phyloP scores from a whole-genome alignment of 2,888 invertebrate genomes.

The Myathropa florea region DNA sequence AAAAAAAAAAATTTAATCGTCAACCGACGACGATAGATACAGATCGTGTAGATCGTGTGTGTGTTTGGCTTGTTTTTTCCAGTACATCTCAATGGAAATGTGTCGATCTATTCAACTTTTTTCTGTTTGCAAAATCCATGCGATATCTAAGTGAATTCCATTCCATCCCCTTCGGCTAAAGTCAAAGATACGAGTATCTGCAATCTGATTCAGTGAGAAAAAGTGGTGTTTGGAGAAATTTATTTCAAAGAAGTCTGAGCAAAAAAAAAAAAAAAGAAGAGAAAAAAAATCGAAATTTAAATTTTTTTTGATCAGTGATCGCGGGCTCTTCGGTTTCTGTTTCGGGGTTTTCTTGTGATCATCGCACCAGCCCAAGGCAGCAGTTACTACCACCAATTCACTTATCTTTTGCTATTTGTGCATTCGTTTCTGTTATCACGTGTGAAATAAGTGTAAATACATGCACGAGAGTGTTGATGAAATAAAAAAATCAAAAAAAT shows the following conservation, averaged over 20 bases:
- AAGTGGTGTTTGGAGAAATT: background rate
- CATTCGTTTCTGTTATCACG: constrained; percentile 66
- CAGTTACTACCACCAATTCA: constrained; percentile 3
- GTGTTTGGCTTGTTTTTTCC: too few species aligned
- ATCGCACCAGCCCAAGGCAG: background rate
- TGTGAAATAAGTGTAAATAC: constrained; percentile 63
- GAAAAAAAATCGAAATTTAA: background rate
- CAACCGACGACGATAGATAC: background rate
- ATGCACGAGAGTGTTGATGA: constrained; percentile 11
- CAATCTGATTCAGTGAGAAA: background rate
- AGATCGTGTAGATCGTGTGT: constrained; percentile 44
- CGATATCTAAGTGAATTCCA: background rate
- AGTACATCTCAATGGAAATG: background rate
- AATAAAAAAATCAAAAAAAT: background rate
- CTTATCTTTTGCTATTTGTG: constrained; percentile 54
- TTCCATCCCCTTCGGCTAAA: background rate
- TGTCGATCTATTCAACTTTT: background rate
- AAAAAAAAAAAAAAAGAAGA: background rate
- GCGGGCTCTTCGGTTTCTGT: background rate
- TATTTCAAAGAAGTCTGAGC: background rate
- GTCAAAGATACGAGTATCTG: background rate
- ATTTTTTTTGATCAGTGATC: background rate
- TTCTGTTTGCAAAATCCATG: background rate
- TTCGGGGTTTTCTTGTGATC: constrained; percentile 22
- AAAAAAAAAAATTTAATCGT: constrained; percentile 19